Evolutionary conservation across 2,797 vertebrate species (phyloP), one percentile per base, ranked within the genome.

Genomic region (Hapalemur alaotrensis): DNA sequence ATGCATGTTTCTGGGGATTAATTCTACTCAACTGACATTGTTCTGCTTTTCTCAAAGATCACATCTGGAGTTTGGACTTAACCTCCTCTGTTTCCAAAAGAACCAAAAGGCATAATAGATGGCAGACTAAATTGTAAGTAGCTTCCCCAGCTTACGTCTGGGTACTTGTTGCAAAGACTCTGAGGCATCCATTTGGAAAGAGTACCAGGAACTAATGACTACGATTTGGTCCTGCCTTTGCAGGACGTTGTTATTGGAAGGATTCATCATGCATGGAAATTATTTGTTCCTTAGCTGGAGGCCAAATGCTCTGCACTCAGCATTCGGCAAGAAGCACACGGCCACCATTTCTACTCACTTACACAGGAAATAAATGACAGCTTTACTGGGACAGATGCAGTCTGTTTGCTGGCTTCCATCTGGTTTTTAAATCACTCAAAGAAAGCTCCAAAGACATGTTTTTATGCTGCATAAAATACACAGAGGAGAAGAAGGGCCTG

Each of bases 221-320:
- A n/a, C 72, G 98, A 96, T 97, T 96, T 93, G 97, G 95, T 97
- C 95, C 97, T 25, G 70, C 95, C 97, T 98, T 98, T 97, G 94
- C 94, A n/a, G 93, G 88, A 97, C 96, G 89, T 98, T 48, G 92
- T 98, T 98, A 98, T 98, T 98, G 98, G 97, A 97, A 98, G 98
- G 98, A 98, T 98, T 97, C 98, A 98, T 99, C 98, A 98, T 95
- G 97, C 97, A 95, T 94, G 95, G 98, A 94, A 97, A 98, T 98
- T 76, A 96, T 97, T 91, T 95, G 96, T 93, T 95, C 93, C 96
- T 50, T 98, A 93, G 97, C 98, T 98, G 94, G 96, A 98, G 98
- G 98, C 98, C 97, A 93, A 89, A 52, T 52, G 93, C 93, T 79
- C 7, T 72, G 92, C 72, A 72, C 97, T 95, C 93, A 2, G 87